Percentiles rank a stretch among this genome's conserved stretches.
Evolutionary conservation across 2,113 vertebrate genomes (phyloP).

Genomic region (Crocuta crocuta): DNA sequence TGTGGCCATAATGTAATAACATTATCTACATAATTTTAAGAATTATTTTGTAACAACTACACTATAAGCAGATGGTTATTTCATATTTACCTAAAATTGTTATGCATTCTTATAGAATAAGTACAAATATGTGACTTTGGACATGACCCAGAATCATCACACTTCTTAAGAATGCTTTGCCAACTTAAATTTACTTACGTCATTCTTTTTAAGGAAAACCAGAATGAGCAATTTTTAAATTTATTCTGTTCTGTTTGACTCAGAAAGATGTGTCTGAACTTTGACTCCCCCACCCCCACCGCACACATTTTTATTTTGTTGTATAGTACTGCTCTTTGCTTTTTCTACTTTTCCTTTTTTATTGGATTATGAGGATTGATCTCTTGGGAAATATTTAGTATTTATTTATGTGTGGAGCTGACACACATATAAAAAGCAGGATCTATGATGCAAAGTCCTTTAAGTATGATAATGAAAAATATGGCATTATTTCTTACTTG

Average conservation of each 20-base stretch:
- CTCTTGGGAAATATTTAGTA: conserved; percentile 19
- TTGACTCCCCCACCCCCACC: not conserved
- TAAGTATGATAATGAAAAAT: conserved; percentile 16
- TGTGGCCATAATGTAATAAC: not conserved
- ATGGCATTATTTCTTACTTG: conserved; percentile 39
- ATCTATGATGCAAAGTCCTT: not conserved
- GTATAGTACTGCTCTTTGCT: not conserved
- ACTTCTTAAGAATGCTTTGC: not conserved
- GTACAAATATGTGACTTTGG: not conserved
- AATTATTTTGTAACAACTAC: conserved; percentile 32
- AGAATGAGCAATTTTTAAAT: not conserved
- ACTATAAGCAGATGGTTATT: not conserved
- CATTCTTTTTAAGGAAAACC: conserved; percentile 11
- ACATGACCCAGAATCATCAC: not conserved
- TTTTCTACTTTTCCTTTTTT: not conserved
- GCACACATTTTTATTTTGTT: not conserved
- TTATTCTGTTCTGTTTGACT: not conserved
- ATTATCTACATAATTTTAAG: not conserved
- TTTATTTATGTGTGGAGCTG: not conserved
- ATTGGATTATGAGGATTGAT: conserved; percentile 21
- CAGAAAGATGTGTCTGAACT: not conserved
- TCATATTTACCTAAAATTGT: conserved; percentile 33
- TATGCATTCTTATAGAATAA: conserved; percentile 39
- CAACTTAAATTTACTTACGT: not conserved
- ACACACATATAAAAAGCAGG: not conserved